Evolutionary conservation across 2,797 vertebrate genomes (phyloP).

Genomic region (Jordanella pulchra): DNA sequence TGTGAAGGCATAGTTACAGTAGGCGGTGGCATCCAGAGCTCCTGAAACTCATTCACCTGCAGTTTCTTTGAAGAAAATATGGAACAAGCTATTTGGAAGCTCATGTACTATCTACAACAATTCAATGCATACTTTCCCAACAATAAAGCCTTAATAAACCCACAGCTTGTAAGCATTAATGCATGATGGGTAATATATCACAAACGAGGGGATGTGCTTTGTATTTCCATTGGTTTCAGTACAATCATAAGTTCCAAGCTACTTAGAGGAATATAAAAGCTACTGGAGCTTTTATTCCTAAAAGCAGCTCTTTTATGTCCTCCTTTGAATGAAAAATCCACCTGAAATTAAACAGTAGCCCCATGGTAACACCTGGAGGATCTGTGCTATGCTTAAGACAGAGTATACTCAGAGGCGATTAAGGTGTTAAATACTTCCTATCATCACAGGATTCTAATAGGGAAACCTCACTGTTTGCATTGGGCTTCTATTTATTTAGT

Average conservation of each 20-base stretch:
- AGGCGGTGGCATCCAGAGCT: background rate
- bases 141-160: background rate
- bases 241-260: background rate
- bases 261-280: background rate
- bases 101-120: background rate
- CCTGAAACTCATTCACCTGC: background rate
- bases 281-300: background rate
- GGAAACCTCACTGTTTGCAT: background rate
- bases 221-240: background rate
- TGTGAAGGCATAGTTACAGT: background rate
- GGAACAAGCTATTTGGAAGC: background rate
- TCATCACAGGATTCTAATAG: background rate
- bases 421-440: conserved; percentile 4
- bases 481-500: background rate
- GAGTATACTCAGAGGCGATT: conserved; percentile 6
- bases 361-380: conserved; percentile 1
- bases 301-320: conserved; percentile 1
- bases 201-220: background rate
- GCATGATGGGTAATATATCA: background rate
- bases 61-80: background rate
- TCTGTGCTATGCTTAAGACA: conserved; percentile 7
- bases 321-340: conserved; percentile 3
- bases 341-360: conserved; percentile 11
- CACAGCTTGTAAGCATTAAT: background rate
- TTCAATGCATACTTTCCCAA: background rate